Conservation (phyloP, 2,888 invertebrate genomes). For the Rotaria macrura region DNA sequence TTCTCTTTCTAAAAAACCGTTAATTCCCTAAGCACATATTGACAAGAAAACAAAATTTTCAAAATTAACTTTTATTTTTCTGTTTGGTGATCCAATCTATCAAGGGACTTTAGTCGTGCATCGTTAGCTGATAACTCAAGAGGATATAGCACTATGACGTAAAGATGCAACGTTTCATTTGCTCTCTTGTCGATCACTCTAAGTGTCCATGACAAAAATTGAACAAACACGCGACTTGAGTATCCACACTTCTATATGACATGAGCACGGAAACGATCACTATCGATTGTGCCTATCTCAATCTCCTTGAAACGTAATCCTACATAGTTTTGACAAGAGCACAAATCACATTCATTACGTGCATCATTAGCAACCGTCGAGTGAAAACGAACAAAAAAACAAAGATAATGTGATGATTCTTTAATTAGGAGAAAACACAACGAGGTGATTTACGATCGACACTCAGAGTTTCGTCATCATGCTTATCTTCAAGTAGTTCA, state of each 20-base stretch:
- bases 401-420: not conserved
- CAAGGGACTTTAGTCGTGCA: not conserved
- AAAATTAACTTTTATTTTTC: not conserved
- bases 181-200: not conserved
- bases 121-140: slow-evolving; percentile 6
- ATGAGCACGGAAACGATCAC: not conserved
- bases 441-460: not conserved
- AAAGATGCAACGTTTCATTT: not conserved
- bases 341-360: not conserved
- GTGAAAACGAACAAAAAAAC: not conserved
- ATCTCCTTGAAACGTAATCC: slow-evolving; percentile 8
- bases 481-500: slow-evolving; percentile 2
- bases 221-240: slow-evolving; percentile 2
- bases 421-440: not conserved
- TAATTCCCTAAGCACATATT: not conserved
- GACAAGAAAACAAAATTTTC: not conserved
- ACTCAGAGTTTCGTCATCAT: not conserved
- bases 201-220: not conserved
- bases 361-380: not conserved
- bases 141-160: slow-evolving; percentile 8
- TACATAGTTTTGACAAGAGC: not conserved
- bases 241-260: not conserved
- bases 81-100: not conserved
- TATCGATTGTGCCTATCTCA: slow-evolving; percentile 6
- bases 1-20: not conserved